Evolutionary conservation across 2,113 vertebrate genomes (phyloP), one percentile per base, ranked within the genome.

Genomic region (Equus przewalskii): DNA sequence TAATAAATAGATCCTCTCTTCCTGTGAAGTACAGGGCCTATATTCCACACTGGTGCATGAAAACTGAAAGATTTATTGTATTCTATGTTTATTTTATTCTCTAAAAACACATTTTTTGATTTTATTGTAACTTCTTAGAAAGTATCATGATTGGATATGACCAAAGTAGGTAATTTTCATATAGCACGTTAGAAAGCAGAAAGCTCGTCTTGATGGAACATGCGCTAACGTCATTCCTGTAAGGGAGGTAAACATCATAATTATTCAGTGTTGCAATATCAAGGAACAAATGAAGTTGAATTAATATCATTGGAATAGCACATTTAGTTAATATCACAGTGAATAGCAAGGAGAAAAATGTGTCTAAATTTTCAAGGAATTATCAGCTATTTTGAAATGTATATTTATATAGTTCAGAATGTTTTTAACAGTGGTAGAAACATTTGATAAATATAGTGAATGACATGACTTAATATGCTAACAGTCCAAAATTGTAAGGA

Each of bases 371-470:
- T 76, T 96, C 22, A 65, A 80, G 19, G 9, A 70, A 92, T 69
- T 73, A 33, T 11, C 14, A 11, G 5, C 1, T 51, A 73, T 69
- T 72, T 60, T 33, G 41, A 82, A 83, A 95, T 62, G 2, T 10
- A 80, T 54, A 94, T 81, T 84, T 83, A 76, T 26, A 16, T 28
- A 80, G 33, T 60, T 89, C 76, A 92, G 56, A 89, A 54, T n/a
- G 22, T 54, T 92, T 72, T 83, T 46, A 44, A 86, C 79, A 67
- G 6, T 51, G 19, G 16, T 76, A 41, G 19, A 54, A 81, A 33
- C 6, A 44, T 56, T 76, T 80, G n/a, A 70, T 56, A 89, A 88
- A 80, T 51, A 72, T 49, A 81, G 26, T 79, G 49, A 81, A 67
- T 82, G 72, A 51, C 2, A 56, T 51, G 28, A 36, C 28, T 81